phyloP scores from a whole-genome alignment of 1,140 invertebrate species.

The Matsumurasca onukii region DNA sequence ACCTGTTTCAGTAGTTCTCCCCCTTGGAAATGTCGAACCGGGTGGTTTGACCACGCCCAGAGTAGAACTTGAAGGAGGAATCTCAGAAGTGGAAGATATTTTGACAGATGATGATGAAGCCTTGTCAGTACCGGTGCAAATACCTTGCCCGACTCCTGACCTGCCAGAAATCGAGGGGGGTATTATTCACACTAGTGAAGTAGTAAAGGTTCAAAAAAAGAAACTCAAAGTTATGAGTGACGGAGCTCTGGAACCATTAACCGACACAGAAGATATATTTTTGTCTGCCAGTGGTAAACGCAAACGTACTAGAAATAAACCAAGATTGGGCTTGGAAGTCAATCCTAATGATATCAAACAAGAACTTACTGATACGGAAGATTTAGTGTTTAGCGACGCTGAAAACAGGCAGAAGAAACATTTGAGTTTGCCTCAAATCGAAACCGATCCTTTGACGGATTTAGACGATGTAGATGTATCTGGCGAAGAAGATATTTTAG shows the following conservation, averaged over 20 bases:
- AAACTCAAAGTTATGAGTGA: constrained; percentile 28
- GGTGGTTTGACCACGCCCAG: constrained; percentile 46
- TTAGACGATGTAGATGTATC: constrained; percentile 44
- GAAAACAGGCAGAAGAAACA: constrained; percentile 33
- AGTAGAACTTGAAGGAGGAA: constrained; percentile 42
- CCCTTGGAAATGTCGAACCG: constrained; percentile 48
- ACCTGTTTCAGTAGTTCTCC: constrained; percentile 50
- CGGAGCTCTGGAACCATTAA: constrained; percentile 42
- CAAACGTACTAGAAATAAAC: constrained; percentile 33
- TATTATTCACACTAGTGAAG: constrained; percentile 41
- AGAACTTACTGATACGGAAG: constrained; percentile 54
- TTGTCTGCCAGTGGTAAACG: constrained; percentile 39
- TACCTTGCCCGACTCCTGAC: constrained; percentile 40
- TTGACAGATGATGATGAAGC: constrained; percentile 51
- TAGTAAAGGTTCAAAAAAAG: constrained; percentile 36
- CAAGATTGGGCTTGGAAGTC: constrained; percentile 15
- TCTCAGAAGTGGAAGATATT: constrained; percentile 52
- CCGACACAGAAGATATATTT: constrained; percentile 55
- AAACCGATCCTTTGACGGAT: constrained; percentile 37
- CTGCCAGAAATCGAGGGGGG: constrained; percentile 43
- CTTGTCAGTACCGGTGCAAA: constrained; percentile 25
- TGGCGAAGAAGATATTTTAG: constrained; percentile 43
- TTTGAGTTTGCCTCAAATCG: not conserved
- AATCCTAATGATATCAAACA: constrained; percentile 22
- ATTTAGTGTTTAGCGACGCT: constrained; percentile 53